Base-by-base conservation (phyloP, 1,140 invertebrate genomes). In the Dryas iulia region DNA sequence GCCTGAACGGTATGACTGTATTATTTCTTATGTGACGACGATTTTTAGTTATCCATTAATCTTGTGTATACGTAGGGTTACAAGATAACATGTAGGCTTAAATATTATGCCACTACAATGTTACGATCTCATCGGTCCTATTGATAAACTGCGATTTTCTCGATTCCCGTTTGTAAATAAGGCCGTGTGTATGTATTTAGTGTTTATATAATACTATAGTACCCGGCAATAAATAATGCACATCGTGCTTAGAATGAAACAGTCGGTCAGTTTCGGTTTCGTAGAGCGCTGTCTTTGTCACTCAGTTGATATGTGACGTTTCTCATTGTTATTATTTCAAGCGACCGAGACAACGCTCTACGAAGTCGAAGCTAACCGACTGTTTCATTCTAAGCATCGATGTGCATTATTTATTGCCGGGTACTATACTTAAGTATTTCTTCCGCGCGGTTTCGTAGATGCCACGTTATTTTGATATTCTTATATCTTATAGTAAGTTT, bases 111-210 rank as follows among this genome's bases (percentile, higher is more conserved):
- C 75, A 78, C 81, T 79, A 72, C 67, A 74, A 72, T 71, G 86
- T 85, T 78, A 86, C 88, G 89, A 91, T 91, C 89, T 89, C 87
- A 89, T 47, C 39, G 39, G 39, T 2, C 39, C n/a, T 21, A 11
- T 47, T 47, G 12, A 47, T 47, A 47, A 21, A 47, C 39, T 47
- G n/a, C n/a, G n/a, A n/a, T n/a, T n/a, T n/a, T n/a, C n/a, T n/a
- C n/a, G n/a, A n/a, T n/a, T 10, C 7, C 39, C 39, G 39, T 47
- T 47, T 47, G 14, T 47, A 47, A 47, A 47, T 47, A 18, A 21
- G 39, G 39, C 39, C 39, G 39, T 47, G 6, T 47, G 39, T 47
- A 47, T 18, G 39, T 47, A 47, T 18, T 47, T 14, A 39, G 39
- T 47, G 39, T 47, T 47, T 47, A 47, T 47, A 39, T n/a, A n/a